Evolutionary conservation across 1,140 invertebrate species (phyloP).

Genomic region (Cotesia typhae): DNA sequence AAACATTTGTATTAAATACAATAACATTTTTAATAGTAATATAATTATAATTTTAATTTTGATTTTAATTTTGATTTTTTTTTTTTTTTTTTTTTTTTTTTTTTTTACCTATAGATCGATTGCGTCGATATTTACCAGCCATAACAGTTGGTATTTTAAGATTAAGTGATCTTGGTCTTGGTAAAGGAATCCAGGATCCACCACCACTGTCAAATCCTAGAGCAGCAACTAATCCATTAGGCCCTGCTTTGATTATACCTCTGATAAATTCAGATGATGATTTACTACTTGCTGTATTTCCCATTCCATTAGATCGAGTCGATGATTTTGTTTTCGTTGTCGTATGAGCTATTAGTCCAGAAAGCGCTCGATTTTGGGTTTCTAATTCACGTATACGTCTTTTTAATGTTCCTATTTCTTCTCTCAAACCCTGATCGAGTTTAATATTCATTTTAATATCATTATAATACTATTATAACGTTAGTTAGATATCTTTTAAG

Average conservation of each 20-base stretch:
- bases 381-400: constrained; percentile 74
- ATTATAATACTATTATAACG: neutral
- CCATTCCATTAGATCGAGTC: too few relatives aligned
- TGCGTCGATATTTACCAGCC: constrained; percentile 59
- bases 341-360: constrained; percentile 73
- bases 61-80: neutral
- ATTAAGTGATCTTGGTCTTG: constrained; percentile 73
- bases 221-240: constrained; percentile 52
- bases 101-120: constrained; percentile 51
- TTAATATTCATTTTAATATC: constrained; percentile 4
- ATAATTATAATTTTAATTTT: neutral
- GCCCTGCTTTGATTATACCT: constrained; percentile 55
- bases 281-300: constrained; percentile 53
- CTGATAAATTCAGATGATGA: constrained; percentile 52
- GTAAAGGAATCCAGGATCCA: constrained; percentile 71
- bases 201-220: constrained; percentile 59
- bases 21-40: too few relatives aligned
- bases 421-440: constrained; percentile 69
- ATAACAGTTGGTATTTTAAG: constrained; percentile 68
- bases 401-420: constrained; percentile 73
- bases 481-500: constrained; percentile 34
- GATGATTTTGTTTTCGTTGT: constrained; percentile 54
- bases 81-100: constrained; percentile 4
- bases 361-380: constrained; percentile 73
- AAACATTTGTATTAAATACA: too few relatives aligned